A percentile compares a stretch with the other conserved stretches of the same genome.
Evolutionary conservation across 2,797 vertebrate species (phyloP).

Genomic region (Urophycis tenuis): DNA sequence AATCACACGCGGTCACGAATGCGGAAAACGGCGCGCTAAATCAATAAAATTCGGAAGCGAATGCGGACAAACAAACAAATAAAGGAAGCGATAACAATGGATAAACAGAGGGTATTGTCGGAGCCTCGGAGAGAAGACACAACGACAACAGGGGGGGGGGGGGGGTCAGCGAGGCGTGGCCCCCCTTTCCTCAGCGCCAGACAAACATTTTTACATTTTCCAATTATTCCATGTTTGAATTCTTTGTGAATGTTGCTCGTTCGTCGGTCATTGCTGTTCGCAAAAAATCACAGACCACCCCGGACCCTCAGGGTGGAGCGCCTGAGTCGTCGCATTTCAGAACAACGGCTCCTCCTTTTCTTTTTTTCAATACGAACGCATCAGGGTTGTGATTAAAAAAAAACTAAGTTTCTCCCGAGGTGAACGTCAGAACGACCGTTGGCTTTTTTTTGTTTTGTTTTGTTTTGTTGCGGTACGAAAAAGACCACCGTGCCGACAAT

Average conservation of each 20-base stretch:
- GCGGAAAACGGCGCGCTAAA: background rate
- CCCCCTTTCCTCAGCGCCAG: background rate
- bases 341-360: background rate
- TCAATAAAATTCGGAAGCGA: background rate
- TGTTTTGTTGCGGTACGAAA: background rate
- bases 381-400: background rate
- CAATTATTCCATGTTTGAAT: background rate
- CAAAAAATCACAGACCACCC: background rate
- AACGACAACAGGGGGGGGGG: background rate
- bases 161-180: background rate
- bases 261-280: background rate
- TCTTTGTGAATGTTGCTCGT: background rate
- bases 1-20: background rate
- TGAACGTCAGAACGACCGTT: background rate
- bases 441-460: no score
- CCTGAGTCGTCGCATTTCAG: background rate
- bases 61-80: background rate
- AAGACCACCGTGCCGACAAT: background rate
- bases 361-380: background rate
- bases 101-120: background rate
- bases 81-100: background rate
- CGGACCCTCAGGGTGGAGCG: background rate
- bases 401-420: background rate
- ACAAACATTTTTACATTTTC: background rate
- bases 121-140: background rate